phyloP scores from a whole-genome alignment of 2,113 vertebrate genomes.

The Psophia crepitans region DNA sequence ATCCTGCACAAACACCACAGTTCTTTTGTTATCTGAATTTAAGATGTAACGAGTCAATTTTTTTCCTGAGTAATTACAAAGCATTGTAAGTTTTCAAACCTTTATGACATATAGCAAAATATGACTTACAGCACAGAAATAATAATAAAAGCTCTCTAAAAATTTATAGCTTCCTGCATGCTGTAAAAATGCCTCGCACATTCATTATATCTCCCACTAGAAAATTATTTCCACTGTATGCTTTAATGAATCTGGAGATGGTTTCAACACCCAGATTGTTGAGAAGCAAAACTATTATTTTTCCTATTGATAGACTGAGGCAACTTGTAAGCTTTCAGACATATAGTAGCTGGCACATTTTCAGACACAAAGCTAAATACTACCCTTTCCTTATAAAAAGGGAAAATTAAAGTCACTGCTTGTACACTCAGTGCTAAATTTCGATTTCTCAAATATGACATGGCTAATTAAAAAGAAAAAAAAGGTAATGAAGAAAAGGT shows the following conservation, averaged over 20 bases:
- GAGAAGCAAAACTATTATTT: not conserved
- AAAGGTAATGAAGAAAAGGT: too few relatives aligned
- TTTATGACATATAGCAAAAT: constrained; percentile 23
- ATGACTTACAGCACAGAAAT: constrained; percentile 37
- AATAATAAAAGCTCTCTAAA: not conserved
- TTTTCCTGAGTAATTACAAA: constrained; percentile 44
- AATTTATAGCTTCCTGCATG: not conserved
- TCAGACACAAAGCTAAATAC: not conserved
- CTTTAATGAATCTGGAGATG: not conserved
- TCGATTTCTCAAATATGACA: not conserved
- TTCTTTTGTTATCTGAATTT: constrained; percentile 32
- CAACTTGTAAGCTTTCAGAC: not conserved
- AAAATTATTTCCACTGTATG: not conserved
- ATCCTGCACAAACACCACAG: constrained; percentile 11
- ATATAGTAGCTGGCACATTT: not conserved
- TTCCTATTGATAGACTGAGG: not conserved
- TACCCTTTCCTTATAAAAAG: not conserved
- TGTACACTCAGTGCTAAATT: not conserved
- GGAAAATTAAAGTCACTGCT: not conserved
- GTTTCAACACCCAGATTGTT: not conserved
- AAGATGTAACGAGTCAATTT: not conserved
- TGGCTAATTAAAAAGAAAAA: not conserved
- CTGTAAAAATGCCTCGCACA: not conserved
- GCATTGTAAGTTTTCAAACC: constrained; percentile 32
- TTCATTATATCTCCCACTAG: not conserved